phyloP scores from a whole-genome alignment of 2,888 invertebrate genomes.

The Lamellibrachia satsuma region DNA sequence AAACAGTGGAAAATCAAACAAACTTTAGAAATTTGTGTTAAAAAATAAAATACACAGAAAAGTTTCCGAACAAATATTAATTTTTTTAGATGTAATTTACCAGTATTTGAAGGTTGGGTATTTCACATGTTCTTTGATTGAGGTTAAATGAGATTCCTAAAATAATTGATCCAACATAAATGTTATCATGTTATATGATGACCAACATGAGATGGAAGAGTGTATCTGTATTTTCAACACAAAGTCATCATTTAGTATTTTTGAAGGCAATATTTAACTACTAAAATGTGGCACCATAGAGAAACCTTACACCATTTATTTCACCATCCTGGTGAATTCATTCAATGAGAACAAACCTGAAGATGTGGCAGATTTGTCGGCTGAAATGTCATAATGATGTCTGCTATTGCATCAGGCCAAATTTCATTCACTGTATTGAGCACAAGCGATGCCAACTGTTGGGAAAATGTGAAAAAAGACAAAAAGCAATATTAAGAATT shows the following conservation, averaged over 20 bases:
- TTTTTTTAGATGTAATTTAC: neutral
- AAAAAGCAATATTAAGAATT: neutral
- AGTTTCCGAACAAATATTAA: neutral
- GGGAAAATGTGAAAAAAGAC: neutral
- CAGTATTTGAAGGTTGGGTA: too few relatives aligned
- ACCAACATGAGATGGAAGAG: neutral
- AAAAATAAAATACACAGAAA: neutral
- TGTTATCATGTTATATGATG: too few relatives aligned
- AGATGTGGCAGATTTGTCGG: constrained; percentile 41
- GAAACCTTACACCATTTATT: neutral
- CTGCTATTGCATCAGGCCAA: constrained; percentile 78
- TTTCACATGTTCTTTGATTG: too few relatives aligned
- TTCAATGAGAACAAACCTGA: neutral
- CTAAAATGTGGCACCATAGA: neutral
- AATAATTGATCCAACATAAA: too few relatives aligned
- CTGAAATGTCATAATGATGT: constrained; percentile 76
- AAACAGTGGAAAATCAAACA: neutral
- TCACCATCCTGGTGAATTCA: neutral
- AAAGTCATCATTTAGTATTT: neutral
- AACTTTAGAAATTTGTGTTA: neutral
- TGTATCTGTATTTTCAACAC: neutral
- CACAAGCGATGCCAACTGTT: constrained; percentile 83
- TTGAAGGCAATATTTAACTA: neutral
- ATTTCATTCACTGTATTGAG: constrained; percentile 74
- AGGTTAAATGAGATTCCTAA: too few relatives aligned